Evolutionary conservation across 2,113 vertebrate genomes (phyloP).

Genomic region (Aphyosemion australe): DNA sequence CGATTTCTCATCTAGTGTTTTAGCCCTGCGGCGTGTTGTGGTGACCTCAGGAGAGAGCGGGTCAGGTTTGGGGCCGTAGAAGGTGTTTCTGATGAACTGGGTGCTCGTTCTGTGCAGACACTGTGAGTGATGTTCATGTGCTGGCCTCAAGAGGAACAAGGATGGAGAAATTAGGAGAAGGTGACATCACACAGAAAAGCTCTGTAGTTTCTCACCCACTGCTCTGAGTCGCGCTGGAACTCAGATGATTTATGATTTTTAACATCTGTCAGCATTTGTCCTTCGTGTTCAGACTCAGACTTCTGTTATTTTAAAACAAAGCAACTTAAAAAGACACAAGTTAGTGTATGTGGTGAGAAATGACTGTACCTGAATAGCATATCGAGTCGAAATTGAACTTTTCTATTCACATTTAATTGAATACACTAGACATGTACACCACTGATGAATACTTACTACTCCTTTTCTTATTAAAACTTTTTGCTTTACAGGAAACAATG

Average conservation of each 20-base stretch:
- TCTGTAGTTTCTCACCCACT: conserved; percentile 33
- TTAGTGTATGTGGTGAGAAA: not conserved
- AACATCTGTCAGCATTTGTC: conserved; percentile 26
- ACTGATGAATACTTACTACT: no score
- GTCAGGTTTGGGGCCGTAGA: conserved; percentile 67
- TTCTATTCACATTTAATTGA: no score
- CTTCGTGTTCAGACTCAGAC: conserved; percentile 5
- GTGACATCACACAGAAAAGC: conserved; percentile 34
- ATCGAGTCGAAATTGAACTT: conserved; percentile 6
- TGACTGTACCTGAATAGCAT: conserved; percentile 3
- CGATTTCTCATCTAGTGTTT: conserved; percentile 72
- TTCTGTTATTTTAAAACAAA: not conserved
- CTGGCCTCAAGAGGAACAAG: conserved; percentile 50
- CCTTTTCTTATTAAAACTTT: no score
- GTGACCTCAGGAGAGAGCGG: conserved; percentile 70
- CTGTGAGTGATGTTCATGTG: conserved; percentile 65
- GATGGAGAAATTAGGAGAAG: conserved; percentile 51
- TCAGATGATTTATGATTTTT: conserved; percentile 29
- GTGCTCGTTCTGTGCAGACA: conserved; percentile 67
- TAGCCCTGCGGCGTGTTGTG: conserved; percentile 71
- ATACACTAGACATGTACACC: no score
- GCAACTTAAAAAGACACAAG: not conserved
- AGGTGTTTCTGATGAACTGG: conserved; percentile 78
- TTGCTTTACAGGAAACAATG: not conserved
- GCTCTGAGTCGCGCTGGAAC: conserved; percentile 24